A percentile compares a stretch with the other conserved stretches of the same genome.
Conservation (phyloP, 2,888 invertebrate genomes). For the Cryptophagus acutangulus region DNA sequence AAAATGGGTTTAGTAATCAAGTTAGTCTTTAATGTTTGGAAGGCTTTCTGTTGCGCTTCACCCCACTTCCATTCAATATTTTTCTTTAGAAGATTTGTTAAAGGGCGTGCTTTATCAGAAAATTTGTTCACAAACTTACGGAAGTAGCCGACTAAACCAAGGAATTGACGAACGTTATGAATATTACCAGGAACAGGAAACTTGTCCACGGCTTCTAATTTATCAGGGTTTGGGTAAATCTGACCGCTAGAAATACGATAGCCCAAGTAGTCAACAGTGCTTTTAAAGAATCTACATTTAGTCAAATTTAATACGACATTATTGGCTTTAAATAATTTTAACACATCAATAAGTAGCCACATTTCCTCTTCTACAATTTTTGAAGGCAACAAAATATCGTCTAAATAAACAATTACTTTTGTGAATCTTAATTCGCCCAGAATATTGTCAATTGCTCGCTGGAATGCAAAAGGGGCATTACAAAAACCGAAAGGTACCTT, state of each 20-base stretch:
- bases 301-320: conserved; percentile 15
- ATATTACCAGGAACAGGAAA: conserved; percentile 11
- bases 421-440: too few species aligned
- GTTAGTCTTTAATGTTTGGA: conserved; percentile 8
- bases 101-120: conserved; percentile 11
- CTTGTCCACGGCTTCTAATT: conserved; percentile 11
- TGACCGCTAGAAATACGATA: conserved; percentile 10
- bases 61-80: conserved; percentile 15
- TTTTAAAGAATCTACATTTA: conserved; percentile 18
- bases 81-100: conserved; percentile 16
- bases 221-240: conserved; percentile 9
- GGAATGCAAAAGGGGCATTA: conserved; percentile 37
- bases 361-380: conserved; percentile 12
- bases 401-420: conserved; percentile 15
- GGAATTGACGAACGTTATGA: conserved; percentile 11
- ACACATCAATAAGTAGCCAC: conserved; percentile 10
- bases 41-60: conserved; percentile 6
- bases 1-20: conserved; percentile 13
- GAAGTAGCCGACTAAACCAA: conserved; percentile 13
- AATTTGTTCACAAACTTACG: conserved; percentile 12
- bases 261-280: conserved; percentile 17
- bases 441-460: conserved; percentile 33
- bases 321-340: conserved; percentile 9
- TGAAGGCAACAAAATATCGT: conserved; percentile 18
- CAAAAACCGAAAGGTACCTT: conserved; percentile 36